Evolutionary conservation across 2,113 vertebrate species (phyloP), one percentile per base, ranked within the genome.

Genomic region (Asarcornis scutulata): DNA sequence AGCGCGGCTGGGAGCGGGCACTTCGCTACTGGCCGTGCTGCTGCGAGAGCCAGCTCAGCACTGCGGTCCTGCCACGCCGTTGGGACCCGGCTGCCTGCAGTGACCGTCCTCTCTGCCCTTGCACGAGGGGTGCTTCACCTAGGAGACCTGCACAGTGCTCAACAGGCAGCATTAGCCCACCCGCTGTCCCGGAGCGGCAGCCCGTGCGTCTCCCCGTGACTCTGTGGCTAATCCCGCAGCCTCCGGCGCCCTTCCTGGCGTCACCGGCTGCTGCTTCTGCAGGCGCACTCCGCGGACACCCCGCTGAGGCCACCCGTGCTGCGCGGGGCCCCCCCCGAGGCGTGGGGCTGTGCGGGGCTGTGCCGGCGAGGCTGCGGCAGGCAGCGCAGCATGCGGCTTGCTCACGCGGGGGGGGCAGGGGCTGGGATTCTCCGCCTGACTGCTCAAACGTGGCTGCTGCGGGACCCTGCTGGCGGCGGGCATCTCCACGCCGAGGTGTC

Each of bases 401-500:
- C 48, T 86, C 31, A 29, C 0, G 0, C 34, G 56, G 36, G 78
- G 40, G 7, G 48, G 29, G 11, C 31, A 71, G 59, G 34, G 75
- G 52, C 4, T 0, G 31, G 48, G 56, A 91, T 9, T 25, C 26
- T 53, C 36, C 5, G 3, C 0, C 0, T 13, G 11, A 27, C 48
- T 2, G 1, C 22, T 26, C 55, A 9, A 36, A 26, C 0, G 5
- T 1, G 4, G 44, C 13, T 36, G 2, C 7, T 2, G 15, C 1
- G 14, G 85, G 50, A 66, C 26, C 20, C 16, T 0, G 6, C 25
- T 38, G 59, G 60, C 60, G 74, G 74, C 8, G 4, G 38, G 25
- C 11, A 53, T 32, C 7, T 1, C 29, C 0, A 1, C 62, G 40
- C 71, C 38, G 34, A 4, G 0, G 2, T 60, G 13, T 66, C 36